Evolutionary conservation across 2,888 invertebrate species (phyloP), one percentile per base, ranked within the genome.

Genomic region (Entomobrya proxima): DNA sequence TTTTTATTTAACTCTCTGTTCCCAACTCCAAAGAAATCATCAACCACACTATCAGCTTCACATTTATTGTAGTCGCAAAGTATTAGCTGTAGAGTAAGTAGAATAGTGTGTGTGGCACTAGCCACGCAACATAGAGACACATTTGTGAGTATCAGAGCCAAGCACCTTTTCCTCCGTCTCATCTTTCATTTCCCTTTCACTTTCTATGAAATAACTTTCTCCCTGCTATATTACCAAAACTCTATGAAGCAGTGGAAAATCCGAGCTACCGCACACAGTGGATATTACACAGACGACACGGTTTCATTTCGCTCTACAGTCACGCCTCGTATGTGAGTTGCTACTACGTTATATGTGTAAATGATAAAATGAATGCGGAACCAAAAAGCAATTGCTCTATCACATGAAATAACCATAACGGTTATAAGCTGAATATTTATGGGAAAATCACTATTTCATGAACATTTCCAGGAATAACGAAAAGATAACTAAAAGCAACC

Each of bases 131-230:
- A n/a, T n/a, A 47, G 72, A 50, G 44, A 50, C n/a, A 32, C 55
- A 6, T 30, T 40, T 47, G 47, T 47, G 47, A 30, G 50, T 72
- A 32, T 30, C 72, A 72, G 47, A 69, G 52, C 24, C 79, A 47
- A 82, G 81, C 81, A 82, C 81, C 76, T 83, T 58, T 75, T 75
- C 35, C 55, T 37, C 15, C 32, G 50, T 55, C 69, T 82, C 82
- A 61, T 61, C 82, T 76, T 52, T 83, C 83, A 83, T 83, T 83
- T 83, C 83, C 83, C 83, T 83, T 83, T 83, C 83, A 76, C 83
- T 83, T 55, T 76, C 37, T 18, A 67, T 55, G 44, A 47, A 52
- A 44, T 40, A 40, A n/a, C 40, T 67, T 76, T 82, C 47, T 24
- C 35, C 44, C 13, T 52, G 24, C 75, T 55, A 75, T n/a, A 24